A percentile compares a stretch with the other conserved stretches of the same genome.
Conservation (phyloP, 2,888 invertebrate genomes). For the Acrocyrtus sp. region DNA sequence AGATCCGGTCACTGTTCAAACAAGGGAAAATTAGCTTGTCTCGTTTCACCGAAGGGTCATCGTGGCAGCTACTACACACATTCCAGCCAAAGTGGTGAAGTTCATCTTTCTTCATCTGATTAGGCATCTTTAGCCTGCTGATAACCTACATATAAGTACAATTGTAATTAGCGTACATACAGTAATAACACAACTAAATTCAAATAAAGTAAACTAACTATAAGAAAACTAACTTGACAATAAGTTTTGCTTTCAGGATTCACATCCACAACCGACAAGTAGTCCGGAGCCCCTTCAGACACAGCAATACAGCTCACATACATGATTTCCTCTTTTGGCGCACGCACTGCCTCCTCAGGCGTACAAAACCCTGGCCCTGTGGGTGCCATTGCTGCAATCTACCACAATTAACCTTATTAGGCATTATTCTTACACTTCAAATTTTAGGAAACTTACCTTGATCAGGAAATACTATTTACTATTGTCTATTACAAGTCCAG, state of each 20-base stretch:
- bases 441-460: no score
- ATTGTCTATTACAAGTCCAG: no score
- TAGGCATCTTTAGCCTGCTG: constrained; percentile 81
- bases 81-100: constrained; percentile 98
- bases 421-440: no score
- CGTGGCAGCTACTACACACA: constrained; percentile 91
- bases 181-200: no score
- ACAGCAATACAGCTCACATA: constrained; percentile 92
- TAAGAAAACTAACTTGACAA: constrained; percentile 73
- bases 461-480: no score
- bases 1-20: constrained; percentile 83
- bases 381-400: constrained; percentile 1
- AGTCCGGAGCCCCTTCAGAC: constrained; percentile 80
- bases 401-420: no score
- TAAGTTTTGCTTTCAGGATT: constrained; percentile 87
- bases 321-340: constrained; percentile 80
- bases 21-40: constrained; percentile 86
- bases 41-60: constrained; percentile 67
- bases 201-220: no score
- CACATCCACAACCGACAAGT: constrained; percentile 90
- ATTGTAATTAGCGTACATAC: no score
- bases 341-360: constrained; percentile 78
- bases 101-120: constrained; percentile 78
- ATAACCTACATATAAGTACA: constrained; percentile 76
- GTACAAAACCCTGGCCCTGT: constrained; percentile 45